phyloP scores from a whole-genome alignment of 2,113 vertebrate genomes.

The Gorsachius goisagi region DNA sequence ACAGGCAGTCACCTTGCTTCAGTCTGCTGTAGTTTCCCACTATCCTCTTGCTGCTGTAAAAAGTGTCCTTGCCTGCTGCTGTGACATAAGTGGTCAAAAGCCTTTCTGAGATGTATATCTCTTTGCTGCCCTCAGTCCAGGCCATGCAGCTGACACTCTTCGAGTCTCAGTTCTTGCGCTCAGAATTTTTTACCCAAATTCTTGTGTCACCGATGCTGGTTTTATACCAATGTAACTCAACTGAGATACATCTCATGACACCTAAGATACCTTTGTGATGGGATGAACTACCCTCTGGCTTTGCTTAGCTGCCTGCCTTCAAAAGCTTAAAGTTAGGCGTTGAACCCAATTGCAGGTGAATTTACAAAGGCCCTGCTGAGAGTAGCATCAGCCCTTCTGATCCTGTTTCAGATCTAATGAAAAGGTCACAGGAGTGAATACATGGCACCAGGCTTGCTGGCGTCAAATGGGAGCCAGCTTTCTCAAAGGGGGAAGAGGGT shows the following conservation, averaged over 20 bases:
- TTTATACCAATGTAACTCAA: background rate
- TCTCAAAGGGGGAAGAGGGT: too few species aligned
- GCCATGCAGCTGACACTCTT: background rate
- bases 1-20: background rate
- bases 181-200: background rate
- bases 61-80: background rate
- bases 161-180: background rate
- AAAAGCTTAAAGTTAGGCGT: background rate
- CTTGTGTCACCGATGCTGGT: background rate
- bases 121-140: background rate
- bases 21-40: background rate
- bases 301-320: background rate
- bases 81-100: background rate
- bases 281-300: background rate
- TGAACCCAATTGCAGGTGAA: background rate
- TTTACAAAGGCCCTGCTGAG: background rate
- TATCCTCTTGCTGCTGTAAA: background rate
- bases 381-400: background rate
- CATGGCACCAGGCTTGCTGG: too few species aligned
- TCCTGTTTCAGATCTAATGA: background rate
- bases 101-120: background rate
- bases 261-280: background rate
- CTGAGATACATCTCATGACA: background rate
- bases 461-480: too few species aligned
- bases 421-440: background rate